Evolutionary conservation across 92 coral and sea anemone genomes (phyloP).

Genomic region (Scolanthus callimorphus): DNA sequence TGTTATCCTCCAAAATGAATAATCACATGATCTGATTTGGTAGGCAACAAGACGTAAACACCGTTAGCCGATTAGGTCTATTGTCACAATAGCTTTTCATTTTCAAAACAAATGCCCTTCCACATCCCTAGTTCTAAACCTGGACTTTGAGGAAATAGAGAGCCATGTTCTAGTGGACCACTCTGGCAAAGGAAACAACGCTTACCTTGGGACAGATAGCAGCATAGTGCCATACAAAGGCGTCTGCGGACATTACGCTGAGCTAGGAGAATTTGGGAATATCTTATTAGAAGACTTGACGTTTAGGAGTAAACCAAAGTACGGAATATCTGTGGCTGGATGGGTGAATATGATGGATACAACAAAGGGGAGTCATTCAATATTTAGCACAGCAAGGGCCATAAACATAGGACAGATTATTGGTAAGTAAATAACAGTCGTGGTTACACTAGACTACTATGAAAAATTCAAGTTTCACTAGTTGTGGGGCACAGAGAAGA

Average conservation of each 20-base stretch:
- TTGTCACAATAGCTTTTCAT: no score
- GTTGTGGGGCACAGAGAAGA: no score
- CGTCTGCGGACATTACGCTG: conserved; percentile 79
- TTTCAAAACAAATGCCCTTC: no score
- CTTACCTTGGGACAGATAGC: conserved; percentile 79
- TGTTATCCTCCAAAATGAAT: no score
- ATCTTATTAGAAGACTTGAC: conserved; percentile 77
- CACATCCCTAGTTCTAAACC: conserved; percentile 53
- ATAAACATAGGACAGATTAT: conserved; percentile 59
- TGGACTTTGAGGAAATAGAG: conserved; percentile 75
- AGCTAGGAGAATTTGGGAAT: conserved; percentile 77
- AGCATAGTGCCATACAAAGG: conserved; percentile 59
- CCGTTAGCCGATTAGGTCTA: no score
- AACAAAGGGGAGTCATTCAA: conserved; percentile 75
- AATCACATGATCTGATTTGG: no score
- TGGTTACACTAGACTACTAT: no score
- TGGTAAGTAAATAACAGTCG: conserved; percentile 28
- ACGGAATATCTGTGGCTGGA: conserved; percentile 77
- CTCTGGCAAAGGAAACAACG: conserved; percentile 89
- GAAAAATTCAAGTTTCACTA: no score
- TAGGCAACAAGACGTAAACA: no score
- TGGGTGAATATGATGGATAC: conserved; percentile 77
- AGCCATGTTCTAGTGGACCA: conserved; percentile 71
- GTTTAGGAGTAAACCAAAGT: conserved; percentile 82
- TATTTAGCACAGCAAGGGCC: conserved; percentile 87